Conservation (phyloP, 1,140 invertebrate species). For the Micrasema longulum region DNA sequence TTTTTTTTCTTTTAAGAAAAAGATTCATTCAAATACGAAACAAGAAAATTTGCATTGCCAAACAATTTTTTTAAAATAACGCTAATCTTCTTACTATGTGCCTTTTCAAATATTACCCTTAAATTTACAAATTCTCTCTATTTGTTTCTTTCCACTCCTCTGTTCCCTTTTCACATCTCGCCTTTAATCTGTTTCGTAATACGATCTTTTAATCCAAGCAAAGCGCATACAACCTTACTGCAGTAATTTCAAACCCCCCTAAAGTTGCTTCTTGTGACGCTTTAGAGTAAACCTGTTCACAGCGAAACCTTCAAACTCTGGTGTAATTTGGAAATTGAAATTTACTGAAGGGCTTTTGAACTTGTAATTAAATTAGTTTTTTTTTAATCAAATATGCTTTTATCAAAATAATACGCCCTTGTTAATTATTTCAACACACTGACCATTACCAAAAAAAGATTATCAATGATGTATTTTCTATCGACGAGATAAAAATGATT, state of each 20-base stretch:
- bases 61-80: too few relatives aligned
- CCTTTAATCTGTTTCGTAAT: slow-evolving; percentile 55
- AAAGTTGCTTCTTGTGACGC: not conserved
- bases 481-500: too few relatives aligned
- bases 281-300: slow-evolving; percentile 8
- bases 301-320: not conserved
- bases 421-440: too few relatives aligned
- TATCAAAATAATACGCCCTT: too few relatives aligned
- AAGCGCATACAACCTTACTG: slow-evolving; percentile 48
- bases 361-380: too few relatives aligned
- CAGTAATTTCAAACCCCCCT: slow-evolving; percentile 44
- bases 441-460: too few relatives aligned
- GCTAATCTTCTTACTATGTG: not conserved
- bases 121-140: slow-evolving; percentile 8
- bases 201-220: slow-evolving; percentile 54
- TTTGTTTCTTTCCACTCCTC: not conserved
- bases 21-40: too few relatives aligned
- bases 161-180: slow-evolving; percentile 18
- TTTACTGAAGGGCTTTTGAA: not conserved
- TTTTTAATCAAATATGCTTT: too few relatives aligned
- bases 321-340: not conserved
- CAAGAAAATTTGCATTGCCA: too few relatives aligned
- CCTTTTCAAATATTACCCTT: slow-evolving; percentile 4
- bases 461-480: too few relatives aligned
- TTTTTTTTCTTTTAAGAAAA: too few relatives aligned